Evolutionary conservation across 2,113 vertebrate genomes (phyloP).

Genomic region (Eretmochelys imbricata): DNA sequence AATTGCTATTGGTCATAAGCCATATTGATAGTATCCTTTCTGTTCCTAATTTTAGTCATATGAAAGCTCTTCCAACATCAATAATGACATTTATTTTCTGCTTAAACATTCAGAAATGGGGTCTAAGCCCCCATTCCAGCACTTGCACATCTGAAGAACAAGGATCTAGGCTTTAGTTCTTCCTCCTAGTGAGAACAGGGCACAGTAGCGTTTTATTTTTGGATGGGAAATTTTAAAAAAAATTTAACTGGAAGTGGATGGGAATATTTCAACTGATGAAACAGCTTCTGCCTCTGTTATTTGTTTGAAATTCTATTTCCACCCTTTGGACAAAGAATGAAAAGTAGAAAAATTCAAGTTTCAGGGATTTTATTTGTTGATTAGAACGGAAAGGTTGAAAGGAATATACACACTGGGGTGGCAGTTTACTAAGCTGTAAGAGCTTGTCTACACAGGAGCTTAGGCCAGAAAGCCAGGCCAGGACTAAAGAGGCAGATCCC

Average conservation of each 20-base stretch:
- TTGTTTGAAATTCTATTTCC: background rate
- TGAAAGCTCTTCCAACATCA: background rate
- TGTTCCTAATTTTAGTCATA: background rate
- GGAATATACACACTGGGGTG: background rate
- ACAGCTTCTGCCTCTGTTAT: background rate
- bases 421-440: background rate
- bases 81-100: background rate
- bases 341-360: fast-evolving
- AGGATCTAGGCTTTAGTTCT: background rate
- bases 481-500: background rate
- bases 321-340: background rate
- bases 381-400: background rate
- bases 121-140: background rate
- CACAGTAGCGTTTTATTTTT: background rate
- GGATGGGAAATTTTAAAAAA: fast-evolving
- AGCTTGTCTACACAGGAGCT: background rate
- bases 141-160: background rate
- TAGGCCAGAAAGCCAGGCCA: background rate
- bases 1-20: background rate
- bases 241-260: background rate
- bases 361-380: background rate
- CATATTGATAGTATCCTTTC: background rate
- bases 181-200: background rate
- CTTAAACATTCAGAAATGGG: background rate
- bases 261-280: background rate